phyloP scores from a whole-genome alignment of 2,888 invertebrate species.

The Chymomyza procnemis region DNA sequence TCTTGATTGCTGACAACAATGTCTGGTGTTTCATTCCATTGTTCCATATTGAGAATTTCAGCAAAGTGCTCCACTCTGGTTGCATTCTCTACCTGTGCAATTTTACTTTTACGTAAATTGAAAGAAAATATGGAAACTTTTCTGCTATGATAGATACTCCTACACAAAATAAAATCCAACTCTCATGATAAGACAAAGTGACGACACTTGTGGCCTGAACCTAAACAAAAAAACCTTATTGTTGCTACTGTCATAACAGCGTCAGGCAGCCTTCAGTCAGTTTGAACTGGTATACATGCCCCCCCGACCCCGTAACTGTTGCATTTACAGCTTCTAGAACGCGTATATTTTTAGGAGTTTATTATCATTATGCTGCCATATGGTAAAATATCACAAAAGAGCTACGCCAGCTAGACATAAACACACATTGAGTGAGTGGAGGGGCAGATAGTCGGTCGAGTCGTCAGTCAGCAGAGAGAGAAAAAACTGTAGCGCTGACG shows the following conservation, averaged over 20 bases:
- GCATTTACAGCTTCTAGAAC: conserved; percentile 2
- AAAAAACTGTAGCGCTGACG: conserved; percentile 6
- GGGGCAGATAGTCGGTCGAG: too few species aligned
- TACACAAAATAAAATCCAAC: not conserved
- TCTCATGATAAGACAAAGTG: not conserved
- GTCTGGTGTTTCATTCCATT: not conserved
- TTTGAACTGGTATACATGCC: not conserved
- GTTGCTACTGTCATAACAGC: not conserved
- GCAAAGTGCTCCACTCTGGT: not conserved
- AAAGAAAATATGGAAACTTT: conserved; percentile 57
- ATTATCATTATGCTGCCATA: conserved; percentile 74
- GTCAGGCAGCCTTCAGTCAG: not conserved
- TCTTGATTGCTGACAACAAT: too few species aligned
- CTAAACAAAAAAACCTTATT: too few species aligned
- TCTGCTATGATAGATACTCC: not conserved
- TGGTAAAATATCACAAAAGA: conserved; percentile 58
- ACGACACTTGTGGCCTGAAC: not conserved
- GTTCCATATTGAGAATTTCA: not conserved
- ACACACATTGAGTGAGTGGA: not conserved
- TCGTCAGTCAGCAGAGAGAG: not conserved
- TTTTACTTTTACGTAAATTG: conserved; percentile 43
- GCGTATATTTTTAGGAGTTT: conserved; percentile 72
- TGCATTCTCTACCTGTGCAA: not conserved
- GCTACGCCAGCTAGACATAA: conserved; percentile 23
- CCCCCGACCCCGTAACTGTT: conserved; percentile 16